Percentiles rank a stretch among this genome's conserved stretches.
Conservation (phyloP, 2,113 vertebrate genomes). For the Psettodes erumei region DNA sequence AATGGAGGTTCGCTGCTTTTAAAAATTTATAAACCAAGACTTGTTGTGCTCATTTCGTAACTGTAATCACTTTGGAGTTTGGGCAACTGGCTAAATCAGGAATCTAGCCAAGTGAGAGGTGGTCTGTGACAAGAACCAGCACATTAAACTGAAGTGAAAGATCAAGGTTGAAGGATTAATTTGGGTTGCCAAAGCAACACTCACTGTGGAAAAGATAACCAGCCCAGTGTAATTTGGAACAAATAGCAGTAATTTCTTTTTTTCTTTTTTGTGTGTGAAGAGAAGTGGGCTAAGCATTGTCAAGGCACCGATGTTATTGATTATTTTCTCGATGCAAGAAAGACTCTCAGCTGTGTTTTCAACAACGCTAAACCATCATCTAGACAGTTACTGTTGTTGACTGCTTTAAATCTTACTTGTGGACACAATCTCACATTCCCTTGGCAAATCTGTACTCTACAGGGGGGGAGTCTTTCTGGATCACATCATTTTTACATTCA, state of each 20-base stretch:
- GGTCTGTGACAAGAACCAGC: constrained; percentile 20
- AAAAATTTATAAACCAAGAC: constrained; percentile 40
- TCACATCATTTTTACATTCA: constrained; percentile 65
- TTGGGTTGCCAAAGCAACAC: constrained; percentile 20
- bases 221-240: constrained; percentile 38
- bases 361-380: constrained; percentile 58
- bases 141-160: constrained; percentile 13
- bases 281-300: constrained; percentile 42
- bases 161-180: constrained; percentile 24
- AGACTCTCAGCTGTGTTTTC: constrained; percentile 60
- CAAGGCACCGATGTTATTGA: constrained; percentile 60
- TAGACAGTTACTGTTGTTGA: constrained; percentile 65
- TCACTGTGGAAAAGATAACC: constrained; percentile 25
- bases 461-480: constrained; percentile 48
- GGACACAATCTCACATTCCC: constrained; percentile 61
- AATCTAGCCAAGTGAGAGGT: constrained; percentile 27
- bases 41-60: constrained; percentile 35
- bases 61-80: constrained; percentile 45
- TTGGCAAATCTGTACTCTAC: constrained; percentile 49
- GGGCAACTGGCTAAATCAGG: constrained; percentile 37
- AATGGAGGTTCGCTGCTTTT: constrained; percentile 45
- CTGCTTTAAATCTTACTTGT: constrained; percentile 71
- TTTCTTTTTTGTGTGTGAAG: constrained; percentile 34
- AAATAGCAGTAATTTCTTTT: constrained; percentile 50
- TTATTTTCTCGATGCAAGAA: constrained; percentile 63